Conservation (phyloP, 2,113 vertebrate species). For the Onychostoma macrolepis region DNA sequence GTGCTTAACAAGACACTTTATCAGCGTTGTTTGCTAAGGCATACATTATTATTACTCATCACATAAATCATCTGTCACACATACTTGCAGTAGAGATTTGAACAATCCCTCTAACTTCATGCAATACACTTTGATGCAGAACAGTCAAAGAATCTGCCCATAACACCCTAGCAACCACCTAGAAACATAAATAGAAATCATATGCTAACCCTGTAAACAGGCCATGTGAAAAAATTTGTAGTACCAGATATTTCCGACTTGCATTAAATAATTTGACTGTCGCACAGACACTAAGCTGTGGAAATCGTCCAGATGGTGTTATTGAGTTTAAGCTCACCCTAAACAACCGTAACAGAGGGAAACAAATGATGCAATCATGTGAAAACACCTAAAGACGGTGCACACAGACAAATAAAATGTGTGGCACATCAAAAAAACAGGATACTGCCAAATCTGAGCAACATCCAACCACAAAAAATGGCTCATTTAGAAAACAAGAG, state of each 20-base stretch:
- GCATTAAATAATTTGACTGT: slow-evolving; percentile 10
- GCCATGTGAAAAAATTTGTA: background rate
- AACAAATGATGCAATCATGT: slow-evolving; percentile 44
- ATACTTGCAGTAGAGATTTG: background rate
- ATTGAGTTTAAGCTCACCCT: background rate
- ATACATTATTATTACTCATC: background rate
- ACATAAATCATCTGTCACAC: background rate
- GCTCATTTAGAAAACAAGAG: slow-evolving; percentile 1
- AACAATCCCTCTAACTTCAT: background rate
- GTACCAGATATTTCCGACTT: background rate
- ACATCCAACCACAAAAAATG: slow-evolving; percentile 37
- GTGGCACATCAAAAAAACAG: slow-evolving; percentile 31
- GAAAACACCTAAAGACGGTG: slow-evolving; percentile 16
- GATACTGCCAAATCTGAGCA: background rate
- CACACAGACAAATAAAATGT: slow-evolving; percentile 1
- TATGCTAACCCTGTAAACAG: slow-evolving; percentile 2
- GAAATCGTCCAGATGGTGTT: slow-evolving; percentile 1
- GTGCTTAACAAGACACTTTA: background rate
- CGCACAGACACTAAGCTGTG: slow-evolving; percentile 2
- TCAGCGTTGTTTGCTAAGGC: background rate
- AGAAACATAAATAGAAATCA: background rate
- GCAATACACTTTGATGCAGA: background rate
- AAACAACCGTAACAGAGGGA: slow-evolving; percentile 34
- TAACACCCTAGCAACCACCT: background rate
- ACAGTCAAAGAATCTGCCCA: background rate